Base-by-base conservation (phyloP, 2,113 vertebrate genomes). In the Morphnarchus princeps region DNA sequence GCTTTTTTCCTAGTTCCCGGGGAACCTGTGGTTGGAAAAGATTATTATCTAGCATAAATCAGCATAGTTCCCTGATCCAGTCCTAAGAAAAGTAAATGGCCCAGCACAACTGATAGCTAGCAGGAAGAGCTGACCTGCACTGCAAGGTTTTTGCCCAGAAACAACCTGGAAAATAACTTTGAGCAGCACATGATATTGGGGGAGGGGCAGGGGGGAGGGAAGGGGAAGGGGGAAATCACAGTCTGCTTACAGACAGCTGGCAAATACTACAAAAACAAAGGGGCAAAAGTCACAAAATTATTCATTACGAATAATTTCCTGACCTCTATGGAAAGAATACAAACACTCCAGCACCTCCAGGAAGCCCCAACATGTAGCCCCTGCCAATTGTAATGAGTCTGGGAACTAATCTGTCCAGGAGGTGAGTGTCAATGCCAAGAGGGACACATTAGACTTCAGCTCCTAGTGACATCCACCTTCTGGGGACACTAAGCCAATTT, bases 401-500 rank as follows among this genome's bases (percentile, higher is more conserved):
- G 80, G 76, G 81, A 90, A 42, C 47, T 81, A 50, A 82, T 84
- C 49, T 79, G 63, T n/a, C 72, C 65, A 16, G 54, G 54, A 82
- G 77, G 90, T 81, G 70, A 92, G 42, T 29, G 49, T 52, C 81
- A 73, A 21, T 67, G 88, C 69, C 81, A 69, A 54, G 28, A 78
- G 69, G 81, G 61, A 67, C 69, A 50, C 54, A 40, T 84, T 42
- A 72, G 61, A 52, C 42, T 63, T 40, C 72, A 82, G 18, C 42
- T 85, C 78, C 78, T 26, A 19, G 55, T 66, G 92, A 84, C 93
- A 92, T 72, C 78, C 59, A 72, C 90, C 81, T 95, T 78, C 73
- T 86, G 81, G 82, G 73, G 36, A 66, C 52, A 72, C 47, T 63
- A 47, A 94, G 71, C 69, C 92, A 91, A 94, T 95, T 95, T 87